Conservation (phyloP, 2,797 vertebrate species). For the Telmatherina bonti region DNA sequence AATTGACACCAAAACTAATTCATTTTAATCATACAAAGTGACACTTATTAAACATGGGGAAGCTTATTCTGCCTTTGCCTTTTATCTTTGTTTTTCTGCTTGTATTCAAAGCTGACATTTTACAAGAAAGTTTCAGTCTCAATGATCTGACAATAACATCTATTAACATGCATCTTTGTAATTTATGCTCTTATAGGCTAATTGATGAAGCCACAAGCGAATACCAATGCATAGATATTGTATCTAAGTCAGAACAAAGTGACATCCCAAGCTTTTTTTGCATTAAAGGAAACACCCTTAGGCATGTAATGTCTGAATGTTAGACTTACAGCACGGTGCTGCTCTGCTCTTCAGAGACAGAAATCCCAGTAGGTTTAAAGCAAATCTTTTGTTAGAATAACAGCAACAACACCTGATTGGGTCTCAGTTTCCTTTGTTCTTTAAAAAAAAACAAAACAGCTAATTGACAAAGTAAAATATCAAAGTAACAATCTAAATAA, state of each 20-base stretch:
- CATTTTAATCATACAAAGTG: neutral
- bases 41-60: too few species aligned
- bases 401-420: conserved; percentile 47
- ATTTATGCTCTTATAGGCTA: too few species aligned
- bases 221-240: conserved; percentile 24
- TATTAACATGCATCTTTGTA: neutral
- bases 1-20: neutral
- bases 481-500: conserved; percentile 13
- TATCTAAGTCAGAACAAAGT: conserved; percentile 64
- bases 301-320: conserved; percentile 49
- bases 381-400: conserved; percentile 63
- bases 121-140: conserved; percentile 2
- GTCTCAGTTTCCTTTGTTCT: conserved; percentile 40
- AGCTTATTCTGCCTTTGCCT: neutral
- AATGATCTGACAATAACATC: neutral
- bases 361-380: conserved; percentile 68
- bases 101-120: neutral
- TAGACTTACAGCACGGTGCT: conserved; percentile 32
- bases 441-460: too few species aligned
- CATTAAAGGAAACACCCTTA: conserved; percentile 71
- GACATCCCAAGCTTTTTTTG: conserved; percentile 21
- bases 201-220: neutral
- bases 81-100: neutral
- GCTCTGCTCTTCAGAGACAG: conserved; percentile 65
- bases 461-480: conserved; percentile 8